phyloP scores from a whole-genome alignment of 1,140 invertebrate species.

The Thaumetopoea pityocampa region DNA sequence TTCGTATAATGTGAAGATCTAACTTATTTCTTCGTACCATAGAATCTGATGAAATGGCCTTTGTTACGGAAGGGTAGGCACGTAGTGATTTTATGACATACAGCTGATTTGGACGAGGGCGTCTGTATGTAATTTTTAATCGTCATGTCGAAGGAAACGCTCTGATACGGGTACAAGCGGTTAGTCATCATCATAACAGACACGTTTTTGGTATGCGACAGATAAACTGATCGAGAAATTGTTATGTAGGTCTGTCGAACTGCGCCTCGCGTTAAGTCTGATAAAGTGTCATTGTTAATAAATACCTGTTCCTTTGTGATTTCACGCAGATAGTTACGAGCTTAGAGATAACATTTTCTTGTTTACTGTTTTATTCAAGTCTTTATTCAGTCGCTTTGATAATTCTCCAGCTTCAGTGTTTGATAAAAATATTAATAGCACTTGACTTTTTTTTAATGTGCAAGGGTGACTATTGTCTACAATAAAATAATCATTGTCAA shows the following conservation, averaged over 20 bases:
- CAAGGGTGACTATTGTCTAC: constrained; percentile 17
- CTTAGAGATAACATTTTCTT: constrained; percentile 54
- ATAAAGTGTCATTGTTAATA: constrained; percentile 54
- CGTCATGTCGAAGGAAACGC: constrained; percentile 49
- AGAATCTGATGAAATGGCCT: constrained; percentile 12
- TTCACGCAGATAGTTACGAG: constrained; percentile 47
- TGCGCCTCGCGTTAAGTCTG: constrained; percentile 42
- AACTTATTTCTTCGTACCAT: constrained; percentile 15
- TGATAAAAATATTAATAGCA: constrained; percentile 13
- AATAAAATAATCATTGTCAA: constrained; percentile 30
- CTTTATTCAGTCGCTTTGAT: constrained; percentile 37
- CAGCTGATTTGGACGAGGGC: constrained; percentile 62
- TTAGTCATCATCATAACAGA: constrained; percentile 65
- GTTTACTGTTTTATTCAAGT: constrained; percentile 45
- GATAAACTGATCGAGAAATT: constrained; percentile 41
- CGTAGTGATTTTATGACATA: constrained; percentile 38
- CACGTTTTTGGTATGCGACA: constrained; percentile 42
- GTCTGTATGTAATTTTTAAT: constrained; percentile 37
- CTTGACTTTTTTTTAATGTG: constrained; percentile 11
- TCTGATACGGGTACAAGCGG: constrained; percentile 58
- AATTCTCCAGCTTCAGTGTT: constrained; percentile 23
- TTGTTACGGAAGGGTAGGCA: constrained; percentile 14
- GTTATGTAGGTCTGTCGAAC: constrained; percentile 33
- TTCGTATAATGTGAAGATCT: constrained; percentile 35
- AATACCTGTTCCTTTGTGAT: constrained; percentile 67